These are phyloP conservation scores for Chloroclystis v-ata DNA, from an alignment of 2,888 invertebrate genomes.

Conservation along the genomic window DNA sequence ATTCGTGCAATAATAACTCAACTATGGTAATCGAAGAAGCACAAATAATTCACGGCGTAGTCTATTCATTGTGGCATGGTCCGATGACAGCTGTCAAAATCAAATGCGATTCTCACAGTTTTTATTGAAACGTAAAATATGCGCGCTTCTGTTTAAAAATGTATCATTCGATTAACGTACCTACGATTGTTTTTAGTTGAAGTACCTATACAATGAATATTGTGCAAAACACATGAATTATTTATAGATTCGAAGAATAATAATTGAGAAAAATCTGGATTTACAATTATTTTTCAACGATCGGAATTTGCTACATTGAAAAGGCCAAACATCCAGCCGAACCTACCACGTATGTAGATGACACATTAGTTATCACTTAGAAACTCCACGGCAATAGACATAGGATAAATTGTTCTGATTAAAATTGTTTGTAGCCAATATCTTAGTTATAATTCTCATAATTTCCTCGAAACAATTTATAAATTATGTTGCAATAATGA, in stretches of 20 bases:
- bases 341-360: constrained; percentile 46
- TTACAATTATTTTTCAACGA: no score
- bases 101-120: constrained; percentile 14
- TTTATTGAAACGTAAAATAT: background rate
- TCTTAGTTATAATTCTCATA: background rate
- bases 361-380: constrained; percentile 58
- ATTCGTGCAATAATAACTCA: constrained; percentile 26
- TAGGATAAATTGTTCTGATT: constrained; percentile 40
- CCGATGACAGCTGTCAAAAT: constrained; percentile 20
- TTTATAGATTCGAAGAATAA: no score
- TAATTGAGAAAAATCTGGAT: no score
- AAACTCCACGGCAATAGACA: constrained; percentile 64
- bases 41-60: constrained; percentile 20
- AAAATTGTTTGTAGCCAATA: constrained; percentile 30
- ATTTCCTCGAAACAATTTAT: no score
- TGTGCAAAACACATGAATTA: no score
- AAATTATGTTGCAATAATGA: no score
- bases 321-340: constrained; percentile 15
- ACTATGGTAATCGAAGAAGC: constrained; percentile 29
- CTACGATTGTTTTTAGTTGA: no score
- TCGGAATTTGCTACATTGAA: constrained; percentile 22
- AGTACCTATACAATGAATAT: no score
- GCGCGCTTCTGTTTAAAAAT: no score
- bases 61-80: constrained; percentile 22
- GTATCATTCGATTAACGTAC: no score